Conservation (phyloP, 2,888 invertebrate species). For the Epinotia brunnichana region DNA sequence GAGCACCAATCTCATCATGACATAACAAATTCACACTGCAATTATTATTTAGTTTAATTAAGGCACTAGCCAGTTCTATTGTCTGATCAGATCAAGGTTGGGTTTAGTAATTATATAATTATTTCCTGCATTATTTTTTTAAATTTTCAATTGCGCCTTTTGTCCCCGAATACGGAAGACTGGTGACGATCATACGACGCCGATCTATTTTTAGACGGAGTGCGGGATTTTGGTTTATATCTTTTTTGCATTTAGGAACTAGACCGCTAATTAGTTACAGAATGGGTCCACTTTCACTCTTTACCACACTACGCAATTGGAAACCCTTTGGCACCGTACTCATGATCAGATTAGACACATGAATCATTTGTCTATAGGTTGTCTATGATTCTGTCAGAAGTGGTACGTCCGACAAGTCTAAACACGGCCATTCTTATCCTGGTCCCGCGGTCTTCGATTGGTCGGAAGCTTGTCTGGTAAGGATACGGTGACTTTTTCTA, state of each 20-base stretch:
- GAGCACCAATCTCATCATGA: constrained; percentile 26
- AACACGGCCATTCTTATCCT: no score
- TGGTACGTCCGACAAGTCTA: no score
- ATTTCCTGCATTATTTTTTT: constrained; percentile 40
- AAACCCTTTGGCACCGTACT: no score
- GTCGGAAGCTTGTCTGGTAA: no score
- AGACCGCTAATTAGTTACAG: no score
- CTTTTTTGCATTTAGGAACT: background rate
- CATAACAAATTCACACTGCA: constrained; percentile 30
- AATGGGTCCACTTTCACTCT: no score
- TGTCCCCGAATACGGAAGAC: constrained; percentile 36
- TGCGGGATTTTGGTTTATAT: background rate
- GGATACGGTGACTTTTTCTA: no score
- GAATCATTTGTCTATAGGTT: no score
- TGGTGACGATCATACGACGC: background rate
- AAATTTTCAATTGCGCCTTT: constrained; percentile 31
- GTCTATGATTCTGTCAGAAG: no score
- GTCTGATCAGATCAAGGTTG: constrained; percentile 38
- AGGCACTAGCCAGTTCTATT: constrained; percentile 28
- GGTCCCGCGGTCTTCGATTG: no score
- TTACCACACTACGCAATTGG: no score
- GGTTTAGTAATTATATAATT: constrained; percentile 35
- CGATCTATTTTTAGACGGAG: background rate
- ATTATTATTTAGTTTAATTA: constrained; percentile 38
- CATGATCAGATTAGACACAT: no score